Conservation (phyloP, 2,888 invertebrate species). For the Hirtodrosophila histrioides region DNA sequence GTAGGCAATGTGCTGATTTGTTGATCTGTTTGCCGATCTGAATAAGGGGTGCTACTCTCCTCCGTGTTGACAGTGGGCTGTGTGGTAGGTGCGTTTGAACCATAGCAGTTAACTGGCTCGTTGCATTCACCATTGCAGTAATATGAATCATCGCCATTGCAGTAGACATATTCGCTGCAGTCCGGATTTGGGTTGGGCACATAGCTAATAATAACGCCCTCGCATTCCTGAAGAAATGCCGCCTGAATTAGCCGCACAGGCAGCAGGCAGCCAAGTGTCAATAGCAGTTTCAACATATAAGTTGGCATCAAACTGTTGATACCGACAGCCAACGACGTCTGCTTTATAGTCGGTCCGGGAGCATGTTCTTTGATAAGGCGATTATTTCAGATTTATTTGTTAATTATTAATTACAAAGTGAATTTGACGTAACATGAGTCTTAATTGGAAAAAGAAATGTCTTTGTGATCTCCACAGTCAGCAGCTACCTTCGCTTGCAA, state of each 20-base stretch:
- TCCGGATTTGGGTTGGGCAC: slow-evolving; percentile 57
- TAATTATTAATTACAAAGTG: slow-evolving; percentile 23
- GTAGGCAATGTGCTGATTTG: neutral
- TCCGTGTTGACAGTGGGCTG: neutral
- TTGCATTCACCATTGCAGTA: slow-evolving; percentile 70
- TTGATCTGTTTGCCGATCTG: neutral
- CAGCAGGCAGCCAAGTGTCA: slow-evolving; percentile 47
- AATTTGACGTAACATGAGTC: slow-evolving; percentile 39
- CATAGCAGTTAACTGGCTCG: slow-evolving; percentile 51
- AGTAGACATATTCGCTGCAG: slow-evolving; percentile 76
- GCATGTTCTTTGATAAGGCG: slow-evolving; percentile 46
- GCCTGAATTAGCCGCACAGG: slow-evolving; percentile 26
- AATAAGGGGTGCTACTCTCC: neutral
- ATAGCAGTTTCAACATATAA: slow-evolving; percentile 55
- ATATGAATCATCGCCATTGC: slow-evolving; percentile 73
- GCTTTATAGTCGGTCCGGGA: slow-evolving; percentile 55
- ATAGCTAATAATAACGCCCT: slow-evolving; percentile 55
- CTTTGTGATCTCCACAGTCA: neutral
- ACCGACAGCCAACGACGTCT: slow-evolving; percentile 4
- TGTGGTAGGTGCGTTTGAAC: neutral
- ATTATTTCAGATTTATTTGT: slow-evolving; percentile 57
- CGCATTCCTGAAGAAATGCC: slow-evolving; percentile 71
- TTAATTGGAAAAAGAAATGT: slow-evolving; percentile 53
- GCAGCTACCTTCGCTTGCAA: slow-evolving; percentile 7
- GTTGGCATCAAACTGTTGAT: slow-evolving; percentile 41